phyloP scores from a whole-genome alignment of 2,113 vertebrate genomes.

The Rhombomys opimus region DNA sequence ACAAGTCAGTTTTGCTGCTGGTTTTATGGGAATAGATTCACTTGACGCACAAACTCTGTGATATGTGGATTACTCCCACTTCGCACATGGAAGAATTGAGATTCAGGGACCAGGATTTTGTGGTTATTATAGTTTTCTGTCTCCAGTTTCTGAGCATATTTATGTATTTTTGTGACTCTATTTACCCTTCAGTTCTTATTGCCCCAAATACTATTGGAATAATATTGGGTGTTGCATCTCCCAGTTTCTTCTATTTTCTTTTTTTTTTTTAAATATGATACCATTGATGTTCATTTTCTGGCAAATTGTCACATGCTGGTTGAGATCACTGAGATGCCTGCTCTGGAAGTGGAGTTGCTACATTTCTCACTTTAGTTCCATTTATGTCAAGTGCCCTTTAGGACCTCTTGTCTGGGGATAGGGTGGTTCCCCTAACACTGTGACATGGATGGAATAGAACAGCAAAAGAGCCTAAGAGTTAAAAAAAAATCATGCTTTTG shows the following conservation, averaged over 20 bases:
- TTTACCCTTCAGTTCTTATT: not conserved
- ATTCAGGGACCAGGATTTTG: not conserved
- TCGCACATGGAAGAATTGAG: slow-evolving; percentile 12
- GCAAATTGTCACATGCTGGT: not conserved
- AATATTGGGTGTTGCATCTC: not conserved
- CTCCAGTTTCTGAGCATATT: not conserved
- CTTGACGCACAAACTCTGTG: not conserved
- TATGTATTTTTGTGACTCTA: not conserved
- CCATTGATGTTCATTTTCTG: not conserved
- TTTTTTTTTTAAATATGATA: not conserved
- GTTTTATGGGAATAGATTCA: not conserved
- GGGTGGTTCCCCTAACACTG: not conserved
- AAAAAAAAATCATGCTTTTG: not conserved
- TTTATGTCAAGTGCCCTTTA: not conserved
- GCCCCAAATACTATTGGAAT: not conserved
- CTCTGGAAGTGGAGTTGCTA: not conserved
- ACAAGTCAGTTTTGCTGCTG: not conserved
- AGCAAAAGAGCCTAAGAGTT: too few relatives aligned
- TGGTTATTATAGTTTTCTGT: not conserved
- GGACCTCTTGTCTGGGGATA: not conserved
- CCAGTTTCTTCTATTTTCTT: not conserved
- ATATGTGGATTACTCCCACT: not conserved
- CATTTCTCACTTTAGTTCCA: not conserved
- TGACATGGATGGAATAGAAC: not conserved
- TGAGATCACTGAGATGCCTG: not conserved